Percentiles rank a stretch among this genome's conserved stretches.
These are phyloP conservation scores for Linyphia triangularis DNA, from an alignment of 2,888 invertebrate genomes.

Conservation along the genomic window DNA sequence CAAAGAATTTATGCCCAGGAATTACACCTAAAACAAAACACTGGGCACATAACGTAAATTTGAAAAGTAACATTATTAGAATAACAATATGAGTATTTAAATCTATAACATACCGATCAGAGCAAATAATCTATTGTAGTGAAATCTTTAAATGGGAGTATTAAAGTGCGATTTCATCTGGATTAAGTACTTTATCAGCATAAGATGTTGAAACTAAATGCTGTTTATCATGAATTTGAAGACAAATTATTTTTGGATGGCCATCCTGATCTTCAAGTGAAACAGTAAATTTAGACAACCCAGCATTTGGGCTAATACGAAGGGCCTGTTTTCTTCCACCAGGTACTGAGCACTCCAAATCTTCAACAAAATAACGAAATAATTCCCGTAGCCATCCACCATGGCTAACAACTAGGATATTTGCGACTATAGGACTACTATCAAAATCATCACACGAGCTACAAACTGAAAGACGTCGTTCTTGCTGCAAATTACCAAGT, in stretches of 20 bases:
- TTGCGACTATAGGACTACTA: conserved; percentile 77
- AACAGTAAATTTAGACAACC: conserved; percentile 79
- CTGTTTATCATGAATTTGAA: conserved; percentile 79
- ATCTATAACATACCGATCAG: conserved; percentile 3
- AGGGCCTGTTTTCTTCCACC: conserved; percentile 78
- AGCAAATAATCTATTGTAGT: not conserved
- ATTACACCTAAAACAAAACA: not conserved
- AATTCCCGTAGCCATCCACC: conserved; percentile 80
- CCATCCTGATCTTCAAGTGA: conserved; percentile 77
- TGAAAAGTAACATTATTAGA: conserved; percentile 2
- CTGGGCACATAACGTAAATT: not conserved
- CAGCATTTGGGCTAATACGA: conserved; percentile 80
- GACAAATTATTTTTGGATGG: conserved; percentile 78
- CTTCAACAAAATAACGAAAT: conserved; percentile 79
- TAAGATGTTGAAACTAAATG: conserved; percentile 76
- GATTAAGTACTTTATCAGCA: conserved; percentile 44
- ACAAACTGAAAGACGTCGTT: conserved; percentile 77
- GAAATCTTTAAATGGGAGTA: not conserved
- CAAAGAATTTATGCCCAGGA: not conserved
- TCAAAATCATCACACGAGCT: conserved; percentile 76
- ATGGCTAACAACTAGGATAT: conserved; percentile 80
- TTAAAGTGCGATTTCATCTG: conserved; percentile 63
- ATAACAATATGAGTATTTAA: conserved; percentile 3
- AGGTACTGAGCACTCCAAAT: conserved; percentile 78
- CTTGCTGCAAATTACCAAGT: conserved; percentile 65